A percentile compares a stretch with the other conserved stretches of the same genome.
Conservation (phyloP, 2,113 vertebrate genomes). For the Chloroceryle aenea region DNA sequence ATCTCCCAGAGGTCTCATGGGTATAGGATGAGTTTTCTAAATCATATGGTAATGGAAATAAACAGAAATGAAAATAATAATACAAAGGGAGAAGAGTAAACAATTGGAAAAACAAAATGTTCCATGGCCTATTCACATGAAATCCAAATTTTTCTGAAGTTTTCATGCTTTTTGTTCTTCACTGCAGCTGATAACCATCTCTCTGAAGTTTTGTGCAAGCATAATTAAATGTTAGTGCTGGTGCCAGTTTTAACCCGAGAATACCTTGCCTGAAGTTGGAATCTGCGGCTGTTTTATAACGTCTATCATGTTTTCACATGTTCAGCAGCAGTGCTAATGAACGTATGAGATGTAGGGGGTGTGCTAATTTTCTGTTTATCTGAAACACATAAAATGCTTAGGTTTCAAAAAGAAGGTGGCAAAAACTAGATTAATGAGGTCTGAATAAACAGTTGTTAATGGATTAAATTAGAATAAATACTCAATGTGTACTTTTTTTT, state of each 20-base stretch:
- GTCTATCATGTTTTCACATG: conserved; percentile 72
- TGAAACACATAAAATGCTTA: conserved; percentile 30
- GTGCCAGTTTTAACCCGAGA: conserved; percentile 64
- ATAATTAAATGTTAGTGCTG: conserved; percentile 5
- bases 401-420: conserved; percentile 38
- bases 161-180: conserved; percentile 15
- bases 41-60: neutral
- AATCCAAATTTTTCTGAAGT: neutral
- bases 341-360: conserved; percentile 28
- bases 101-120: neutral
- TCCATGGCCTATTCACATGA: neutral
- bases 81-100: neutral
- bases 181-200: conserved; percentile 40
- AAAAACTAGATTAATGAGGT: conserved; percentile 39
- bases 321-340: conserved; percentile 42
- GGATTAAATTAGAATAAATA: conserved; percentile 5
- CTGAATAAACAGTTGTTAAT: conserved; percentile 26
- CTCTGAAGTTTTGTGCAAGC: conserved; percentile 26
- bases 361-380: conserved; percentile 59
- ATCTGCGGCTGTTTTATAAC: conserved; percentile 54
- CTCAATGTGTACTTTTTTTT: neutral
- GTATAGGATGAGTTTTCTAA: neutral
- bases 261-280: conserved; percentile 60
- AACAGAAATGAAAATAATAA: neutral
- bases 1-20: neutral